Base-by-base conservation (phyloP, 1,140 invertebrate genomes). In the Chlorops oryzae region DNA sequence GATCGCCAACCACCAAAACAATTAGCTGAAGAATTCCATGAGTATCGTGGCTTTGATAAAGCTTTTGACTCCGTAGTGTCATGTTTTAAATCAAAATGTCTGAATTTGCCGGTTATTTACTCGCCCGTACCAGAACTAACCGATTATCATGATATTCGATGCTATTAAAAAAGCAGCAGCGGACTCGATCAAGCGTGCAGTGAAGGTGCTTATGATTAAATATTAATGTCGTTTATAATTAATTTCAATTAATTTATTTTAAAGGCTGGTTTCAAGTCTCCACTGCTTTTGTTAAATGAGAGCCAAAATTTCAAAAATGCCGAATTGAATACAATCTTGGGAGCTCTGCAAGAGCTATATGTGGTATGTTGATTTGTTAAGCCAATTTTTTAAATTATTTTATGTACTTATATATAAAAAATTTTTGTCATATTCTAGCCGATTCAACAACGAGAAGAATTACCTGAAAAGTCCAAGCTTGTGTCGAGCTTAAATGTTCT, bases 281-380 rank as follows among this genome's bases (percentile, higher is more conserved):
- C 88, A 1, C 61, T 92, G 28, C 55, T 96, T 28, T 71, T 79
- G 21, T 65, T 88, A 6, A 78, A 78, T 24, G 69, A 78, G 57
- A 61, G 55, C 18, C 57, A 61, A 6, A 63, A 62, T 10, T 65
- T 92, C 83, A 67, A 71, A 74, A 53, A 80, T 86, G 57, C 80
- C 78, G 37, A 82, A 83, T 47, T 67, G 86, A 47, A 87, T 88
- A 81, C 85, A 10, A 73, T 92, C 6, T 75, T 97, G 0, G 92
- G 90, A 20, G 88, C 85, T 2, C 64, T 96, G 5, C 84, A 94
- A 74, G 84, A 82, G 39, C 74, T 95, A 15, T 96, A 96, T 78
- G 81, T 90, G 70, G 86, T 87, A 73, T 77, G 81, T 78, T 55
- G 24, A 5, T 10, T 22, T 42, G 15, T 32, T 32, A 15, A 32